phyloP scores from a whole-genome alignment of 2,888 invertebrate species.

The Diarsia brunnea region DNA sequence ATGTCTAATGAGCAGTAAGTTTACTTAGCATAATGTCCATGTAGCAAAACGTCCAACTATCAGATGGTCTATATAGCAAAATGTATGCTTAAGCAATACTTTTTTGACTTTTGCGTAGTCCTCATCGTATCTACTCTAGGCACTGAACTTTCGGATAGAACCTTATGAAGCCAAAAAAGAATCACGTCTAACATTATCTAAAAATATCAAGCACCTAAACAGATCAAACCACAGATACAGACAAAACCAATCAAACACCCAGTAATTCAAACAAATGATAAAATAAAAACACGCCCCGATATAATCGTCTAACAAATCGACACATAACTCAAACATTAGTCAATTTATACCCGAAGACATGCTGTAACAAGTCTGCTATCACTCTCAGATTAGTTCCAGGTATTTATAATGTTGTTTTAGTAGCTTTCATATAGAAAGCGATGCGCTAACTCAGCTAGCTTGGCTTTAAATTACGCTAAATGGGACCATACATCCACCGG shows the following conservation, averaged over 20 bases:
- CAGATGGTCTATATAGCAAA: too few species aligned
- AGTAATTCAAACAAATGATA: constrained; percentile 17
- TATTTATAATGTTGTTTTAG: constrained; percentile 66
- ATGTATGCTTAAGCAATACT: too few species aligned
- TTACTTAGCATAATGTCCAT: too few species aligned
- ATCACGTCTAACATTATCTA: background rate
- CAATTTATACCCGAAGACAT: constrained; percentile 58
- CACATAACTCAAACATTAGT: constrained; percentile 64
- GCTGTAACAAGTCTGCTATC: constrained; percentile 57
- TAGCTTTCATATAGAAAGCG: constrained; percentile 69
- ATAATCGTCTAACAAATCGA: constrained; percentile 57
- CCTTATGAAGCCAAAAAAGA: background rate
- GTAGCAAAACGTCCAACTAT: too few species aligned
- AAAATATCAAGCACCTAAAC: background rate
- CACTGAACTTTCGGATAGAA: background rate
- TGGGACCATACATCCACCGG: constrained; percentile 71
- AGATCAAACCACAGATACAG: background rate
- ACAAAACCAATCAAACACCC: background rate
- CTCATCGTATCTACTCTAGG: background rate
- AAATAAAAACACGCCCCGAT: constrained; percentile 29
- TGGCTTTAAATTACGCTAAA: constrained; percentile 74
- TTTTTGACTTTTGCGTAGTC: background rate
- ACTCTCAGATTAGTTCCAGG: constrained; percentile 59
- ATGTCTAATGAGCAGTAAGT: too few species aligned
- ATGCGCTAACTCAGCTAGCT: constrained; percentile 65